Percentiles rank a stretch among this genome's conserved stretches.
These are phyloP conservation scores for Notocelia uddmanniana DNA, from an alignment of 2,888 invertebrate genomes.

Conservation along the genomic window DNA sequence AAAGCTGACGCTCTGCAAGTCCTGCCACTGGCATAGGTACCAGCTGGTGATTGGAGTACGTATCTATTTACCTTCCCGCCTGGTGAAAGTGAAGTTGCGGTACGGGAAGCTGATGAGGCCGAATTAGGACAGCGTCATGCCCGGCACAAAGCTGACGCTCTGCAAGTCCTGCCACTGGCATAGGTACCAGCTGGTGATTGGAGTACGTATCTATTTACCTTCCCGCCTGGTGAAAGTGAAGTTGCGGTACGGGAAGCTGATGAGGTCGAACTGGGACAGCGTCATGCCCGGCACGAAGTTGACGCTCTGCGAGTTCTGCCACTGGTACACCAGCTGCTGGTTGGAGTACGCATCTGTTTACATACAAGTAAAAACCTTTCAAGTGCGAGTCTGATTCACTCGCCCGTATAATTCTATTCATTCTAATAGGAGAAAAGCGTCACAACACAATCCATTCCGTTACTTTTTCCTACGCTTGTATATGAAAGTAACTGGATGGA, in stretches of 20 bases:
- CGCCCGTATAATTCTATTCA: no score
- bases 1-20: conserved; percentile 92
- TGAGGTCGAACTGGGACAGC: conserved; percentile 97
- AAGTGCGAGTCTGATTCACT: no score
- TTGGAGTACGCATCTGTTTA: conserved; percentile 94
- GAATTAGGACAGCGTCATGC: conserved; percentile 97
- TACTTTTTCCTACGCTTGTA: no score
- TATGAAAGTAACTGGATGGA: no score
- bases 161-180: conserved; percentile 95
- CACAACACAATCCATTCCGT: no score
- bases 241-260: conserved; percentile 94
- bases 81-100: conserved; percentile 92
- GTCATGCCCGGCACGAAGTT: conserved; percentile 96
- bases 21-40: conserved; percentile 96
- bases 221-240: conserved; percentile 91
- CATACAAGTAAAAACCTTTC: neutral
- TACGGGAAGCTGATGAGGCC: conserved; percentile 95
- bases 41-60: conserved; percentile 93
- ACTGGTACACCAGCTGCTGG: conserved; percentile 94
- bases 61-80: conserved; percentile 93
- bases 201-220: conserved; percentile 93
- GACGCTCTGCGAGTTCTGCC: conserved; percentile 94
- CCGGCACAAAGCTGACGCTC: conserved; percentile 94
- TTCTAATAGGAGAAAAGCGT: no score
- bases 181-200: conserved; percentile 91